Evolutionary conservation across 2,888 invertebrate species (phyloP), one percentile per base, ranked within the genome.

Genomic region (Drosophila melanosoma): DNA sequence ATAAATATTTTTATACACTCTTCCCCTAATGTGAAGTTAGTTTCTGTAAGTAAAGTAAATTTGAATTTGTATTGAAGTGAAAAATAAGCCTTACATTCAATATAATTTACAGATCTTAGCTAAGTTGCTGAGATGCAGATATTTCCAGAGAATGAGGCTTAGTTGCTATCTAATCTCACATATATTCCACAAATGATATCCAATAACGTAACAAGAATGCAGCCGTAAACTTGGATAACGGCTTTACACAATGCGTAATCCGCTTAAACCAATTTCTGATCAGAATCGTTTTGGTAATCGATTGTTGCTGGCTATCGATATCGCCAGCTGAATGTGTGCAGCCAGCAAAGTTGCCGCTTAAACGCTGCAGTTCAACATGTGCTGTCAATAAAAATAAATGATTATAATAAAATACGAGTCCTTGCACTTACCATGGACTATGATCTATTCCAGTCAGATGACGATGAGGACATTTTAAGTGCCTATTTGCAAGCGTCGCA

Each of bases 381-480:
- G 35, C 15, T 29, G 35, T n/a, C n/a, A 20, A 40, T 20, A 42
- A 57, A 35, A 17, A 32, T 3, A 61, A 40, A 52, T n/a, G n/a
- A n/a, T 26, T 12, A 36, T n/a, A 49, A 29, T 26, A 29, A 20
- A 17, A 17, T 10, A 36, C 4, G 1, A 17, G 35, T 48, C 17
- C 20, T 20, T 53, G 51, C 32, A 45, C 26, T 38, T 33, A 66
- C 15, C 36, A 93, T 93, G 93, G 93, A 93, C 83, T 92, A 93
- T 68, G 92, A 93, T 83, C 81, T 93, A n/a, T 93, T 93, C 76
- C 92, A 92, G 72, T 78, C 87, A 5, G 93, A 93, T 59, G 93
- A 93, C 57, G 93, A 93, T 57, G 93, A 93, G 66, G 91, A 91
- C 35, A 83, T 93, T 38, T 69, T 93, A 4, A 90, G 88, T 6